phyloP scores from a whole-genome alignment of 1,140 invertebrate species.

The Nylanderia fulva region DNA sequence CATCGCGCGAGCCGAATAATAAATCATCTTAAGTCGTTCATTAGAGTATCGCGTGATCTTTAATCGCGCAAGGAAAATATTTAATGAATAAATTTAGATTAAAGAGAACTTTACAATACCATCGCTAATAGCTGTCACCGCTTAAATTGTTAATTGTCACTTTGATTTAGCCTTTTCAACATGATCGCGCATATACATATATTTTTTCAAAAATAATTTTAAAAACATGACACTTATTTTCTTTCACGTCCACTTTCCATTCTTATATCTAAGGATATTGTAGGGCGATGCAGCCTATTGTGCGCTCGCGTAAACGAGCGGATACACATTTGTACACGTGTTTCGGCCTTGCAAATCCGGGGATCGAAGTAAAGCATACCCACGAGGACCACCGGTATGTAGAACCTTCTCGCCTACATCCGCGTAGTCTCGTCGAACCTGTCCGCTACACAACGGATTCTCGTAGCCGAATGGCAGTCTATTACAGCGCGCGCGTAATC shows the following conservation, averaged over 20 bases:
- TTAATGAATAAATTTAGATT: conserved; percentile 55
- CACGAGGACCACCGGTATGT: conserved; percentile 21
- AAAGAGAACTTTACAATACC: conserved; percentile 24
- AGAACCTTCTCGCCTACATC: conserved; percentile 59
- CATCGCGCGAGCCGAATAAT: conserved; percentile 37
- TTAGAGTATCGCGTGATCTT: conserved; percentile 48
- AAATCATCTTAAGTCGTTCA: conserved; percentile 51
- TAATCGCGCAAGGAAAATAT: conserved; percentile 40
- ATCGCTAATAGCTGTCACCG: conserved; percentile 33
- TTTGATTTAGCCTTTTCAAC: conserved; percentile 40
- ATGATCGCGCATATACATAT: background rate
- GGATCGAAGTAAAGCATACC: conserved; percentile 47
- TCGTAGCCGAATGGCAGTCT: conserved; percentile 58
- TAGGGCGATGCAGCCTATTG: background rate
- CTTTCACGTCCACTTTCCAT: background rate
- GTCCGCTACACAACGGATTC: conserved; percentile 67
- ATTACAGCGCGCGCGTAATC: conserved; percentile 70
- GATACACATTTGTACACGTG: conserved; percentile 66
- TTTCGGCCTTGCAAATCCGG: conserved; percentile 65
- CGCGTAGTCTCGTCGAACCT: conserved; percentile 61
- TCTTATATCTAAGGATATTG: background rate
- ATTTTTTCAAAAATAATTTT: background rate
- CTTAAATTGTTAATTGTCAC: conserved; percentile 51
- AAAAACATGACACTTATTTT: background rate
- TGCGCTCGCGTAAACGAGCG: conserved; percentile 39